Percentiles rank a stretch among this genome's conserved stretches.
phyloP scores from a whole-genome alignment of 2,888 invertebrate genomes.

The Allacma fusca region DNA sequence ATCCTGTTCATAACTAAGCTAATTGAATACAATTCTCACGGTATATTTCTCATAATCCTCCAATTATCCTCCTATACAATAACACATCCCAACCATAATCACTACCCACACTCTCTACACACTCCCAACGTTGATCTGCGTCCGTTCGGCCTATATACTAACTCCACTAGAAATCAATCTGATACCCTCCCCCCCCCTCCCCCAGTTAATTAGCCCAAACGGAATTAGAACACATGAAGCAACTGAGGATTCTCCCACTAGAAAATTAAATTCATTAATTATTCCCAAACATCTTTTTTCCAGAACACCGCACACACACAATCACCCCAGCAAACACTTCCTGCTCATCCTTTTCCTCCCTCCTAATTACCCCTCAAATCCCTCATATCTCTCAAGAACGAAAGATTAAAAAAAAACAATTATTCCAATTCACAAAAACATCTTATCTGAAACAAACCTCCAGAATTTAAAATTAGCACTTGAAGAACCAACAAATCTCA shows the following conservation, averaged over 20 bases:
- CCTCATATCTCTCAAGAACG: not conserved
- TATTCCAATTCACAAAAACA: not conserved
- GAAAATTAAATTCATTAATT: no score
- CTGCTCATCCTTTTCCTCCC: not conserved
- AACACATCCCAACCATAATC: not conserved
- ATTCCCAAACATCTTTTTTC: no score
- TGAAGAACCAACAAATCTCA: no score
- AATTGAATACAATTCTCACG: not conserved
- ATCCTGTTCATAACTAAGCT: conserved; percentile 3
- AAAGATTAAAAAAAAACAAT: not conserved
- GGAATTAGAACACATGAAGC: no score
- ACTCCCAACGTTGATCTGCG: no score
- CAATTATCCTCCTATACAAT: not conserved
- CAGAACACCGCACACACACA: no score
- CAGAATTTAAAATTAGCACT: no score
- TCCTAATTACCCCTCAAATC: not conserved
- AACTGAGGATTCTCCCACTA: no score
- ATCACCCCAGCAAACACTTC: no score
- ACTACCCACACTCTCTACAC: no score
- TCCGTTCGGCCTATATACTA: not conserved
- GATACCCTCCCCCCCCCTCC: not conserved
- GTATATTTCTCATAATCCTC: not conserved
- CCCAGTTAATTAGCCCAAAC: no score
- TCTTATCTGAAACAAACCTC: not conserved
- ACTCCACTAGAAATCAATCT: no score